These are phyloP conservation scores for Drosophila equinoxialis DNA, from an alignment of 1,140 invertebrate genomes.

Conservation along the genomic window DNA sequence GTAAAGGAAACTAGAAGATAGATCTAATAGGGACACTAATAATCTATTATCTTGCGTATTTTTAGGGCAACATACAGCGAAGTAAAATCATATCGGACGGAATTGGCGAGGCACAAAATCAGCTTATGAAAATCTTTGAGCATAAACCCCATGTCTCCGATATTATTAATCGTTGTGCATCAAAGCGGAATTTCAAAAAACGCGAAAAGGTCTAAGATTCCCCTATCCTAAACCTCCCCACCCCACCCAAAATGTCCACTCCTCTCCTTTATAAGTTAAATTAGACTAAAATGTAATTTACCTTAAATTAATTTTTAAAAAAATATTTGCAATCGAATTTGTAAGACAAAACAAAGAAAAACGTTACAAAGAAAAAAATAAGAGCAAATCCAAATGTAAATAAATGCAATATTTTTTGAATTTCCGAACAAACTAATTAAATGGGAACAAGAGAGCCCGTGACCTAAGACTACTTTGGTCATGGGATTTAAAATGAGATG, in stretches of 20 bases:
- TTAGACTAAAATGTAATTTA: conserved; percentile 32
- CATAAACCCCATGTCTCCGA: conserved; percentile 94
- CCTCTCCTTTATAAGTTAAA: conserved; percentile 9
- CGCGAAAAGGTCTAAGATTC: conserved; percentile 86
- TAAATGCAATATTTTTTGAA: conserved; percentile 71
- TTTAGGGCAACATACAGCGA: conserved; percentile 96
- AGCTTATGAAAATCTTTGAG: conserved; percentile 95
- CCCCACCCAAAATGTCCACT: no score
- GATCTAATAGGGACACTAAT: background rate
- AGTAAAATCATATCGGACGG: conserved; percentile 96
- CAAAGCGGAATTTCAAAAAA: conserved; percentile 95
- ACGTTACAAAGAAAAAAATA: conserved; percentile 49
- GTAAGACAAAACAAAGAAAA: conserved; percentile 40
- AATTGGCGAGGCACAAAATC: conserved; percentile 92
- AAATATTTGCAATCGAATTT: conserved; percentile 35
- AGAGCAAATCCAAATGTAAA: conserved; percentile 7
- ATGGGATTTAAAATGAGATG: no score
- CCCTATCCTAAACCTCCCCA: background rate
- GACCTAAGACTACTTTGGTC: background rate
- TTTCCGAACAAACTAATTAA: conserved; percentile 40
- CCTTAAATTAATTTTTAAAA: conserved; percentile 20
- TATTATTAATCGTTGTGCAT: conserved; percentile 94
- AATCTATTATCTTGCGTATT: background rate
- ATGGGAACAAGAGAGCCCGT: no score
- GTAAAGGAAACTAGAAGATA: conserved; percentile 76